phyloP scores from a whole-genome alignment of 2,888 invertebrate genomes.

The Nomada ferruginata region DNA sequence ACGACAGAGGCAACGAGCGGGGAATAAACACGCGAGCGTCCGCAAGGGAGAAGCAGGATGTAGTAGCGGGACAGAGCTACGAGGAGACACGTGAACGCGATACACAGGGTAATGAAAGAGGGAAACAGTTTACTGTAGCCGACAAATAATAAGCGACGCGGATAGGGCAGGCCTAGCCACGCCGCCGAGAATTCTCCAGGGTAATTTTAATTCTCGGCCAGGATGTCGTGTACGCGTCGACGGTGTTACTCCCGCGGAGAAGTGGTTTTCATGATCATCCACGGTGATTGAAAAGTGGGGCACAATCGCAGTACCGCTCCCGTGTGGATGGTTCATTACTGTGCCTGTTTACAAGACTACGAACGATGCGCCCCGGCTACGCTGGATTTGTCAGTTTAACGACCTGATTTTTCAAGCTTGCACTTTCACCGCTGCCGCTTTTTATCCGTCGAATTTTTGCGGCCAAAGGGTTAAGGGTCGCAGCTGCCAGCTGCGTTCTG shows the following conservation, averaged over 20 bases:
- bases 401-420: constrained; percentile 57
- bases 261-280: constrained; percentile 60
- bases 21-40: constrained; percentile 24
- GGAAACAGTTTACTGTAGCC: constrained; percentile 43
- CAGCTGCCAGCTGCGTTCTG: not conserved
- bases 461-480: not conserved
- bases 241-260: constrained; percentile 14
- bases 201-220: constrained; percentile 76
- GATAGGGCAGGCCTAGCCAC: constrained; percentile 45
- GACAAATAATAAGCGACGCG: constrained; percentile 41
- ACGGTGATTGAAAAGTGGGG: constrained; percentile 61
- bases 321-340: constrained; percentile 62
- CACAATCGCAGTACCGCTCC: constrained; percentile 33
- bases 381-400: constrained; percentile 66
- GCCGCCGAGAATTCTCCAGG: constrained; percentile 67
- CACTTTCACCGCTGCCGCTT: not conserved
- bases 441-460: constrained; percentile 13
- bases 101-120: constrained; percentile 3
- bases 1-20: not conserved
- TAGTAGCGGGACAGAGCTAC: not conserved
- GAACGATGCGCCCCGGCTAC: constrained; percentile 37
- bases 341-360: constrained; percentile 59
- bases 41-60: constrained; percentile 21
- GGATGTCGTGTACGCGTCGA: constrained; percentile 49
- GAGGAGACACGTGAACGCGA: constrained; percentile 16